Base-by-base conservation (phyloP, 2,113 vertebrate species). In the Lagopus leucura region DNA sequence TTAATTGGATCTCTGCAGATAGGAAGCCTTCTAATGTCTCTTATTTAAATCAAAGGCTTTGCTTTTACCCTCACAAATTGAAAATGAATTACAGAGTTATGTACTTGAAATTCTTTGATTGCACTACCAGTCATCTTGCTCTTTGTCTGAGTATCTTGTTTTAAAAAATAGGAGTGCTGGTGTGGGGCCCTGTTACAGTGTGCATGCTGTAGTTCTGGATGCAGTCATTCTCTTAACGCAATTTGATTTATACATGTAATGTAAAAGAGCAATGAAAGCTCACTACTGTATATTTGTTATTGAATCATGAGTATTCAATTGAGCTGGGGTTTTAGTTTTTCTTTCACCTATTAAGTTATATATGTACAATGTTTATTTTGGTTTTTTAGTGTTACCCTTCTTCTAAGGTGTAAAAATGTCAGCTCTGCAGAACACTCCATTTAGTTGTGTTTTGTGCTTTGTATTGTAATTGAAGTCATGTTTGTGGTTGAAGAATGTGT, bases 21-120 rank as follows among this genome's bases (percentile, higher is more conserved):
- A 88, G 67, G 84, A 93, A 92, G 81, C 91, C 91, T 88, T 97
- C 88, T 84, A 71, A 55, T 86, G 27, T 83, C 76, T 58, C 38
- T 96, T 96, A 91, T 81, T 97, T 96, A 96, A 96, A 98, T 98
- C 97, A 98, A 98, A 98, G 98, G 69, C 42, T 93, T 91, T 96
- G 91, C 84, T 96, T 96, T 94, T 94, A 83, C 61, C 32, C 50
- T 84, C 77, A 67, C 32, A 76, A 89, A 90, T 89, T 86, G 87
- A 81, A 94, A 90, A 80, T 82, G 86, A 95, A 94, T 80, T 87
- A 82, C 82, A 82, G 91, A 72, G 69, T 74, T 92, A 88, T 96
- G 86, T 76, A 55, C 79, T 92, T 96, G 95, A 94, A 95, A 95
- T 95, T 90, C 72, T 90, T 66, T 95, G 89, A 90, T 97, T 94